Percentiles rank a stretch among this genome's conserved stretches.
phyloP scores from a whole-genome alignment of 2,113 vertebrate genomes.

The Gymnorhina tibicen region DNA sequence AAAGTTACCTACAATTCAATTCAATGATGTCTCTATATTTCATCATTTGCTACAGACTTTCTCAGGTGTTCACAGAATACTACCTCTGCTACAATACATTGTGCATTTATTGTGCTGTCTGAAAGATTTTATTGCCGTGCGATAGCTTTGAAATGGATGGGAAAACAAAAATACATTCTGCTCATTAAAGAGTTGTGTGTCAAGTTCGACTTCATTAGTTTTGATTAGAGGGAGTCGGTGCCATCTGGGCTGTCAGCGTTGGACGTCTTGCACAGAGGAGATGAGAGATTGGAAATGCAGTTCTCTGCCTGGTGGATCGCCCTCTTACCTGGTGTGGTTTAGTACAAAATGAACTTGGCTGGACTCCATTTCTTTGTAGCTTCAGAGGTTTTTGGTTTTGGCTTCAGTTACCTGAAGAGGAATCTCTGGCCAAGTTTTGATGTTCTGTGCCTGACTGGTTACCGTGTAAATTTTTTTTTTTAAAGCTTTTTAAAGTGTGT shows the following conservation, averaged over 20 bases:
- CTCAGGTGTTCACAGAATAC: neutral
- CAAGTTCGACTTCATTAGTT: constrained; percentile 64
- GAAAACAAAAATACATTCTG: constrained; percentile 36
- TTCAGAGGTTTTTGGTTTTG: constrained; percentile 21
- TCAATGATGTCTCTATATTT: neutral
- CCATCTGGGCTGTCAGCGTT: constrained; percentile 40
- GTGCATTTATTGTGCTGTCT: neutral
- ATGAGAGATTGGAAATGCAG: neutral
- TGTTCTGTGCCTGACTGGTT: neutral
- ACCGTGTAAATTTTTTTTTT: neutral
- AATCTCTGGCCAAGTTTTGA: neutral
- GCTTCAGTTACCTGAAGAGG: neutral
- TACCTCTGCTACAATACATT: neutral
- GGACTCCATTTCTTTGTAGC: neutral
- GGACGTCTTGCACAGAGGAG: neutral
- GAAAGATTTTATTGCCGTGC: neutral
- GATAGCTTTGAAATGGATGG: constrained; percentile 5
- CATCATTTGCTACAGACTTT: neutral
- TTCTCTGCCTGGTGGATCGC: neutral
- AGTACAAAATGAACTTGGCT: neutral
- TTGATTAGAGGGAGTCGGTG: constrained; percentile 29
- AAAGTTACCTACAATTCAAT: neutral
- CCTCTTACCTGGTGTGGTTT: neutral
- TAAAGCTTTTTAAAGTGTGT: neutral
- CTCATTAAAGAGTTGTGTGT: constrained; percentile 31